phyloP scores from a whole-genome alignment of 2,113 vertebrate species.

The Pantherophis guttatus region DNA sequence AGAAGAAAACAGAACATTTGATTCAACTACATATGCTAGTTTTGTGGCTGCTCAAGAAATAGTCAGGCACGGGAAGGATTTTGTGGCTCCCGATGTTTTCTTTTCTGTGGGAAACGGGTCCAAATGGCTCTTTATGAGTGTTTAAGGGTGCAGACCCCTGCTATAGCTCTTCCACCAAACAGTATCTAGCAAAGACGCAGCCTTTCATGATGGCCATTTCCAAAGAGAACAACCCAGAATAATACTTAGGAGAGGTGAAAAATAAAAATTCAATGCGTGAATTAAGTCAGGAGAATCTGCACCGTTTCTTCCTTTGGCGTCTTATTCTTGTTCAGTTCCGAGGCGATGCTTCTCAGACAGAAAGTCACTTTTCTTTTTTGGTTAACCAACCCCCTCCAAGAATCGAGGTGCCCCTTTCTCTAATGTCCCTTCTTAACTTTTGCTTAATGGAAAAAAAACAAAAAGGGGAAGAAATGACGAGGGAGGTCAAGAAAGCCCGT shows the following conservation, averaged over 20 bases:
- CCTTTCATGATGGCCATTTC: background rate
- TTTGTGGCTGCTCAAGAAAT: no score
- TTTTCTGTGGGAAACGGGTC: no score
- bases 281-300: background rate
- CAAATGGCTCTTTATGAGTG: no score
- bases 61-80: no score
- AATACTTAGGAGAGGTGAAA: background rate
- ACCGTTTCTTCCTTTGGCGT: background rate
- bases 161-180: background rate
- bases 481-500: slow-evolving; percentile 85
- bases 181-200: background rate
- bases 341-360: background rate
- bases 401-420: background rate
- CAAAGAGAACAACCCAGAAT: background rate
- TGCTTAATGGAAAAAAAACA: background rate
- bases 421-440: background rate
- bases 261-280: background rate
- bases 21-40: no score
- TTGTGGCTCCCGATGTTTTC: no score
- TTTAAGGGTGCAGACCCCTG: no score
- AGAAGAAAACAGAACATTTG: no score
- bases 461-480: slow-evolving; percentile 83
- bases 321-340: background rate
- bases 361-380: no score
- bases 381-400: background rate